Evolutionary conservation across 1,140 invertebrate genomes (phyloP).

Genomic region (Stratiolaelaps scimitus): DNA sequence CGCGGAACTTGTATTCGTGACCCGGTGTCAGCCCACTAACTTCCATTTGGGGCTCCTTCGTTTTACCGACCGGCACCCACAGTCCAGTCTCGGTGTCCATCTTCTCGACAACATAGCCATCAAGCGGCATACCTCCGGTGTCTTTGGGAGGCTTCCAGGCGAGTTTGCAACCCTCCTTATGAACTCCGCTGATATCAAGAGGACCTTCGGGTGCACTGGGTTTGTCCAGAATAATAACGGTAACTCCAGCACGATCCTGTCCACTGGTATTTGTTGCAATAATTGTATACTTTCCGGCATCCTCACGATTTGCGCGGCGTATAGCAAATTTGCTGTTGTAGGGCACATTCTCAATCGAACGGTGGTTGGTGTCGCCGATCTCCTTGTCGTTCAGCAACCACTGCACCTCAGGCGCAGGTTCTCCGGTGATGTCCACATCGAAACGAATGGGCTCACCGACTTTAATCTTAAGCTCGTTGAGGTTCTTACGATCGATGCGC

Average conservation of each 20-base stretch:
- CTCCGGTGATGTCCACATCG: slow-evolving; percentile 76
- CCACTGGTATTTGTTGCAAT: slow-evolving; percentile 86
- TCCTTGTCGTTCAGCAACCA: slow-evolving; percentile 57
- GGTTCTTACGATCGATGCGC: slow-evolving; percentile 80
- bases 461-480: slow-evolving; percentile 74
- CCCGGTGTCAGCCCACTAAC: slow-evolving; percentile 73
- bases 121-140: slow-evolving; percentile 75
- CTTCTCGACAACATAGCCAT: slow-evolving; percentile 83
- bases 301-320: slow-evolving; percentile 64
- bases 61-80: slow-evolving; percentile 59
- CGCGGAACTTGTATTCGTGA: slow-evolving; percentile 86
- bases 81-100: slow-evolving; percentile 75
- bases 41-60: slow-evolving; percentile 49
- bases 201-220: slow-evolving; percentile 74
- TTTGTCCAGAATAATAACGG: slow-evolving; percentile 69
- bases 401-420: slow-evolving; percentile 74
- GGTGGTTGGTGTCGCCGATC: slow-evolving; percentile 40
- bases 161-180: slow-evolving; percentile 81
- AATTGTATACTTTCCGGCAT: slow-evolving; percentile 80
- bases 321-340: slow-evolving; percentile 81
- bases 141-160: slow-evolving; percentile 91
- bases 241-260: slow-evolving; percentile 75
- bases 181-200: slow-evolving; percentile 71
- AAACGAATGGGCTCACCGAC: slow-evolving; percentile 80
- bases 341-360: slow-evolving; percentile 57